Conservation (phyloP, 2,888 invertebrate genomes). For the Hofmannophila pseudospretella region DNA sequence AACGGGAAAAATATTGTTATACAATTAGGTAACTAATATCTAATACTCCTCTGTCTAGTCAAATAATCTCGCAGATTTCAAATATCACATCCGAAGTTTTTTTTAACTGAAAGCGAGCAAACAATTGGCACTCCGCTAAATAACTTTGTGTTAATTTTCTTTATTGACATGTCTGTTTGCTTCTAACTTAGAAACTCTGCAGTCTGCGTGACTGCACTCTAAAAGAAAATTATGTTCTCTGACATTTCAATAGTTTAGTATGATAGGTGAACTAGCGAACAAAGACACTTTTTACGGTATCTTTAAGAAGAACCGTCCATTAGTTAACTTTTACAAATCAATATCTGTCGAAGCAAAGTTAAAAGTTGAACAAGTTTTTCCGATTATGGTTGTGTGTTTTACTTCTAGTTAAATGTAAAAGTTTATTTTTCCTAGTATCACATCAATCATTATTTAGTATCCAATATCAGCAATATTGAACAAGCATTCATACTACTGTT, state of each 20-base stretch:
- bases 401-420: too few species aligned
- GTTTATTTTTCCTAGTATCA: too few species aligned
- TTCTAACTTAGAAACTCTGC: conserved; percentile 13
- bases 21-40: too few species aligned
- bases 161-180: conserved; percentile 14
- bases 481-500: background rate
- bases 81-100: conserved; percentile 1
- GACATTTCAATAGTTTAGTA: conserved; percentile 18
- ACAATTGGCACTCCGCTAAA: conserved; percentile 5
- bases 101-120: conserved; percentile 8
- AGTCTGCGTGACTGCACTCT: conserved; percentile 12
- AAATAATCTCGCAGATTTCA: background rate
- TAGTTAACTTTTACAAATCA: background rate
- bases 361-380: too few species aligned
- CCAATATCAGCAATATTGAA: too few species aligned
- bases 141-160: conserved; percentile 11
- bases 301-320: background rate
- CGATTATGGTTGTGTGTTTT: too few species aligned
- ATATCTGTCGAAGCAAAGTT: background rate
- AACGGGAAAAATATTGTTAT: too few species aligned
- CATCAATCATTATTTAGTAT: too few species aligned
- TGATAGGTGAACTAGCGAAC: conserved; percentile 3
- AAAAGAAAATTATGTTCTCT: conserved; percentile 8
- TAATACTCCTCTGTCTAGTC: too few species aligned
- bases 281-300: conserved; percentile 8